Percentiles rank a stretch among this genome's conserved stretches.
These are phyloP conservation scores for Hypena proboscidalis DNA, from an alignment of 2,888 invertebrate genomes.

Conservation along the genomic window DNA sequence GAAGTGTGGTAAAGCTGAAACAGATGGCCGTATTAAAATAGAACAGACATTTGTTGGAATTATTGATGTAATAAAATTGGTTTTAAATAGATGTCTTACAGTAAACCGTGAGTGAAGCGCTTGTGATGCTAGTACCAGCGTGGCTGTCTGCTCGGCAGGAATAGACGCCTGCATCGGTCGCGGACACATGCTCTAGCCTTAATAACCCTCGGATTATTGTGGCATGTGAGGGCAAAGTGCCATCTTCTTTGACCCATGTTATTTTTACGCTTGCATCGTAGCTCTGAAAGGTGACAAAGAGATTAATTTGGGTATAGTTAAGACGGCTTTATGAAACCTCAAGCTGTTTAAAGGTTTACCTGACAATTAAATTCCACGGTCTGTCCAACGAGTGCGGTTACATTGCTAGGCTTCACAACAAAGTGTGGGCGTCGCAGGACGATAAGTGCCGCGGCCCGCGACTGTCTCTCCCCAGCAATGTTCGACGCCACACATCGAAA, in stretches of 20 bases:
- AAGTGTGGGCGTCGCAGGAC: constrained; percentile 95
- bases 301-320: too few relatives aligned
- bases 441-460: constrained; percentile 91
- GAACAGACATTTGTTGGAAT: constrained; percentile 63
- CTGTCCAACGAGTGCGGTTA: constrained; percentile 93
- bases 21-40: constrained; percentile 80
- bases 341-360: too few relatives aligned
- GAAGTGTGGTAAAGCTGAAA: constrained; percentile 94
- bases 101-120: constrained; percentile 95
- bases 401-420: constrained; percentile 93
- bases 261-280: constrained; percentile 78
- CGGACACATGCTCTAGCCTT: constrained; percentile 92
- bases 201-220: constrained; percentile 81
- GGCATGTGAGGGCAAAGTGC: constrained; percentile 72
- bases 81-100: constrained; percentile 89
- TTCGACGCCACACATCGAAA: constrained; percentile 97
- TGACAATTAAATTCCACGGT: constrained; percentile 95
- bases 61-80: constrained; percentile 75
- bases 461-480: constrained; percentile 94
- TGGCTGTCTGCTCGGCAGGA: constrained; percentile 96
- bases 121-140: constrained; percentile 94
- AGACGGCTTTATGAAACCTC: too few relatives aligned
- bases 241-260: constrained; percentile 81
- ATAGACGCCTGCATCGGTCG: constrained; percentile 95
- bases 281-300: constrained; percentile 63